These are phyloP conservation scores for Hipposideros larvatus DNA, from an alignment of 2,797 vertebrate genomes.

Conservation along the genomic window DNA sequence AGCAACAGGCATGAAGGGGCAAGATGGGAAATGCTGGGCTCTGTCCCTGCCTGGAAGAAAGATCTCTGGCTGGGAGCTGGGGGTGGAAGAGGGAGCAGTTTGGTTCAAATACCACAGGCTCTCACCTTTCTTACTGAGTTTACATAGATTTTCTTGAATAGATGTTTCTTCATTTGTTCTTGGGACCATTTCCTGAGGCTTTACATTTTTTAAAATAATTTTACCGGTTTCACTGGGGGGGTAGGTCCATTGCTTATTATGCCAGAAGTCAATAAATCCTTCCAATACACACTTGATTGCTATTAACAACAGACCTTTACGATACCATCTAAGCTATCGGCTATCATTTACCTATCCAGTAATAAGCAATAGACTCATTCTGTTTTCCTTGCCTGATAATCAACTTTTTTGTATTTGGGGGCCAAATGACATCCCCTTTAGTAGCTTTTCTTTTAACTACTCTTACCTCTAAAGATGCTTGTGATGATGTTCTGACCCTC, in stretches of 20 bases:
- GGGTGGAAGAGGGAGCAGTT: no score
- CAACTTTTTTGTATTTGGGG: not conserved
- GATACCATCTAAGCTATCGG: not conserved
- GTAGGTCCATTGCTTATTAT: not conserved
- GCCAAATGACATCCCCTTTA: not conserved
- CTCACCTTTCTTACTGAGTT: not conserved
- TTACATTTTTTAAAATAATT: not conserved
- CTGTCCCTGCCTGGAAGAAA: not conserved
- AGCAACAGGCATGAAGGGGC: not conserved
- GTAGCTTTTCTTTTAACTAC: not conserved
- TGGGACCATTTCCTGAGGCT: not conserved
- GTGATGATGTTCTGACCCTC: not conserved
- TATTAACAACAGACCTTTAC: not conserved
- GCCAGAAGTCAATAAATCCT: not conserved
- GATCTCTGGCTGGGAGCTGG: not conserved
- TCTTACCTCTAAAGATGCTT: slow-evolving; percentile 4
- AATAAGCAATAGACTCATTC: not conserved
- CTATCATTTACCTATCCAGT: not conserved
- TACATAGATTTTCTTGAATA: not conserved
- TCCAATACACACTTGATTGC: not conserved
- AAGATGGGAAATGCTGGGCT: not conserved
- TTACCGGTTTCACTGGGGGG: not conserved
- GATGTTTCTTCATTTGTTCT: not conserved
- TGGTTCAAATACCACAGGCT: not conserved
- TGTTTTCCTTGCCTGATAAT: not conserved